These are phyloP conservation scores for Pseudopleuronectes americanus DNA, from an alignment of 2,797 vertebrate genomes.

Conservation along the genomic window DNA sequence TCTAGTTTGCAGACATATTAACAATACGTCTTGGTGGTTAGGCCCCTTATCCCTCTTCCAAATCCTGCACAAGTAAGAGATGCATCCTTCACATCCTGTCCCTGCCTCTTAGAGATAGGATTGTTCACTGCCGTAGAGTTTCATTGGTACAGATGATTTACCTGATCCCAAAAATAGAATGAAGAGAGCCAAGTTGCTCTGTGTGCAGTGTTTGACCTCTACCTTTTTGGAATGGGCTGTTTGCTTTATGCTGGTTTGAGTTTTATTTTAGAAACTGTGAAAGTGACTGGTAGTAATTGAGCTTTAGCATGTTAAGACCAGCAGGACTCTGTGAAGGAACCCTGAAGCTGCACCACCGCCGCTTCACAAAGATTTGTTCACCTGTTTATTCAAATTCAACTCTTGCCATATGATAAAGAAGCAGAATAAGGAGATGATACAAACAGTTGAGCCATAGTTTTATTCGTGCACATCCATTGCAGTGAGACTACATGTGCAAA, in stretches of 20 bases:
- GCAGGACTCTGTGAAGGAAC: no score
- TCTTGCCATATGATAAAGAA: background rate
- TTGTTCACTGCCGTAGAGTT: background rate
- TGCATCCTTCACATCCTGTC: background rate
- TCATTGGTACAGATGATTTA: background rate
- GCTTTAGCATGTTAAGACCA: no score
- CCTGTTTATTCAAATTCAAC: no score
- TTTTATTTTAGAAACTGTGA: no score
- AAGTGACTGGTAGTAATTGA: no score
- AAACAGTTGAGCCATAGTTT: slow-evolving; percentile 20
- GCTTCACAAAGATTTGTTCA: no score
- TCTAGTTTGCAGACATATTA: background rate
- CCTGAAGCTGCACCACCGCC: no score
- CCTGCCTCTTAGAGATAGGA: background rate
- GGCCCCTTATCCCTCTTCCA: background rate
- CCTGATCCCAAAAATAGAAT: background rate
- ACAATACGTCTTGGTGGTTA: no score
- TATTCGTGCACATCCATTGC: slow-evolving; percentile 41
- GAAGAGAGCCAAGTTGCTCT: background rate
- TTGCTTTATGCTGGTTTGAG: no score
- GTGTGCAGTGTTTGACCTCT: no score
- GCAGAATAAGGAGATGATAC: background rate
- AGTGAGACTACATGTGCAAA: slow-evolving; percentile 31
- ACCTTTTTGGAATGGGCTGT: no score
- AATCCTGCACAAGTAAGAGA: background rate